Evolutionary conservation across 1,140 invertebrate genomes (phyloP).

Genomic region (Zaprionus kolodkinae): DNA sequence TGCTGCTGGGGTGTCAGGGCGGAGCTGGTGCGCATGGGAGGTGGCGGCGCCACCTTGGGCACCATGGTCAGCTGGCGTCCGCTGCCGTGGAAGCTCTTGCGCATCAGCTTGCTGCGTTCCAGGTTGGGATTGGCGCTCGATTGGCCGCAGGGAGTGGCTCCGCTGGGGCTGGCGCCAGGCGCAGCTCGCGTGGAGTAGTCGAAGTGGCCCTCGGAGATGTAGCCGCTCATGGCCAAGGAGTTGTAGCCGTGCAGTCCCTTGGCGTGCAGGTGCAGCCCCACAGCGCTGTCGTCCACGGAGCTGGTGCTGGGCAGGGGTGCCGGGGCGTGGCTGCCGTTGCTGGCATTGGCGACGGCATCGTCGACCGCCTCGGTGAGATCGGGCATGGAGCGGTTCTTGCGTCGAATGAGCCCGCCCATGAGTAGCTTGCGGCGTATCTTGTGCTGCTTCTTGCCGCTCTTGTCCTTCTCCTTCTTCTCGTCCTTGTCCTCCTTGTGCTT

Average conservation of each 20-base stretch:
- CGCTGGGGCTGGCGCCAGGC: background rate
- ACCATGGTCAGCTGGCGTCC: conserved; percentile 91
- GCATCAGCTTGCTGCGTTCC: conserved; percentile 93
- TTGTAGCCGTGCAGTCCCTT: conserved; percentile 77
- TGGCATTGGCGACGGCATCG: conserved; percentile 74
- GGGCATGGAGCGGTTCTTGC: conserved; percentile 96
- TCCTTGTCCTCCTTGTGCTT: conserved; percentile 88
- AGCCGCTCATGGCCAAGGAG: conserved; percentile 87
- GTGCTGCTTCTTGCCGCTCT: conserved; percentile 94
- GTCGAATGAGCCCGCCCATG: conserved; percentile 94
- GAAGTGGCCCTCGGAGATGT: conserved; percentile 93
- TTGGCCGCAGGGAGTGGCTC: conserved; percentile 33
- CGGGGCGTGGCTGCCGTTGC: conserved; percentile 73
- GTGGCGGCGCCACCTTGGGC: conserved; percentile 92
- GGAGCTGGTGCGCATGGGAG: conserved; percentile 93
- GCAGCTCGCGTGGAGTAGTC: conserved; percentile 86
- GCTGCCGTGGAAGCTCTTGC: conserved; percentile 94
- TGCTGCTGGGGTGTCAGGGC: conserved; percentile 75
- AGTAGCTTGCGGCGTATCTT: conserved; percentile 94
- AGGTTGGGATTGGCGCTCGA: conserved; percentile 90
- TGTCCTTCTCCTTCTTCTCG: conserved; percentile 88
- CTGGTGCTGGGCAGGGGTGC: conserved; percentile 84
- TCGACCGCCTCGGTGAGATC: conserved; percentile 91
- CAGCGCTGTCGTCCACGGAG: conserved; percentile 90
- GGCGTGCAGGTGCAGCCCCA: conserved; percentile 86